Conservation (phyloP, 2,888 invertebrate species). For the Eretmocerus hayati region DNA sequence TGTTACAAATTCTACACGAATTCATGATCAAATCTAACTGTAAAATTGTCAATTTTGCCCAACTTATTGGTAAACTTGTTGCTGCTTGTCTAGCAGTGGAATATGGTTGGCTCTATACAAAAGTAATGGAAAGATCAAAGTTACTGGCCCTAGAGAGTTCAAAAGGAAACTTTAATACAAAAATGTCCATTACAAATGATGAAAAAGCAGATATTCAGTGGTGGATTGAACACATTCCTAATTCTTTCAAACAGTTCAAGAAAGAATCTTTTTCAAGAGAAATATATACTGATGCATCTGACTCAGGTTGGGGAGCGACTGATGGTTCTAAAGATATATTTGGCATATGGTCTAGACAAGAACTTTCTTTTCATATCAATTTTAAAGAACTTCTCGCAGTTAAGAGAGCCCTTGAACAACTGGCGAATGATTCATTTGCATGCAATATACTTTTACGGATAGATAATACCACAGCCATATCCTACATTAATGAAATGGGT, state of each 20-base stretch:
- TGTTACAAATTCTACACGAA: not conserved
- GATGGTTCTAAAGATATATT: not conserved
- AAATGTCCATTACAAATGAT: not conserved
- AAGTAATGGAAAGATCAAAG: not conserved
- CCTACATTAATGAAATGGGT: not conserved
- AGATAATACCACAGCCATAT: not conserved
- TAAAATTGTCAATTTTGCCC: constrained; percentile 10
- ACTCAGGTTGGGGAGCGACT: constrained; percentile 4
- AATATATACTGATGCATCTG: constrained; percentile 6
- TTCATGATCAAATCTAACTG: not conserved
- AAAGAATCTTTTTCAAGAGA: not conserved
- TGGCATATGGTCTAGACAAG: not conserved
- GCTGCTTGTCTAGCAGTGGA: constrained; percentile 7
- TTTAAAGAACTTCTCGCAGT: not conserved
- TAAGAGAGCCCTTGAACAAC: not conserved
- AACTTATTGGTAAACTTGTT: constrained; percentile 9
- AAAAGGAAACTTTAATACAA: not conserved
- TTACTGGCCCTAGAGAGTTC: not conserved
- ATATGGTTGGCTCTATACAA: constrained; percentile 9
- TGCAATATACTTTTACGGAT: not conserved
- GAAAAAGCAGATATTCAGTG: not conserved
- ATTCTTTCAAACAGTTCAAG: not conserved
- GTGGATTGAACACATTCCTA: not conserved
- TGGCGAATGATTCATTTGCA: not conserved
- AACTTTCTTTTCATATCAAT: not conserved